These are phyloP conservation scores for Gymnoscopelus braueri DNA, from an alignment of 2,797 vertebrate genomes.

Conservation along the genomic window DNA sequence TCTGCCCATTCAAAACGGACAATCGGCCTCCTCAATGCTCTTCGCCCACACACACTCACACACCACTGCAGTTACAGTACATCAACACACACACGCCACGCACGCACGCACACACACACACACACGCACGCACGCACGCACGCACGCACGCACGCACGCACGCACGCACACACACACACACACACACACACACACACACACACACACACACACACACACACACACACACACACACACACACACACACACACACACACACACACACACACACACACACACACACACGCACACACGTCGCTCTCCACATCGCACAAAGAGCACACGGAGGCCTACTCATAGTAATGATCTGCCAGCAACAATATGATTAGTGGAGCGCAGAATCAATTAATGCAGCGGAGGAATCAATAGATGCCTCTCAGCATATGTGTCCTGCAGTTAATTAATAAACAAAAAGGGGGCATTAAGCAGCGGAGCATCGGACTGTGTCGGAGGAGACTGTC, in stretches of 20 bases:
- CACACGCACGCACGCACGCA: not conserved
- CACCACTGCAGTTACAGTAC: not conserved
- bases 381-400: conserved; percentile 77
- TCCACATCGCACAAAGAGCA: conserved; percentile 41
- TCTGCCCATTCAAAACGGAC: too few species aligned
- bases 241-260: not conserved
- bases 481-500: conserved; percentile 70
- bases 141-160: not conserved
- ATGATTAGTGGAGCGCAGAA: conserved; percentile 81
- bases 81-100: not conserved
- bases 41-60: conserved; percentile 1
- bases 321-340: conserved; percentile 42
- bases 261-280: conserved; percentile 4
- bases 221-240: not conserved
- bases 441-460: conserved; percentile 78
- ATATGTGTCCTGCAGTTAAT: conserved; percentile 80
- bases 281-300: conserved; percentile 24
- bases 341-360: conserved; percentile 74
- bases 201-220: not conserved
- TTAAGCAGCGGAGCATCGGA: conserved; percentile 73
- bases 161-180: not conserved
- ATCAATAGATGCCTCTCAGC: conserved; percentile 82
- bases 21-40: too few species aligned
- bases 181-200: not conserved
- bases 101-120: conserved; percentile 3